Base-by-base conservation (phyloP, 2,888 invertebrate genomes). In the Napeogenes sylphis region DNA sequence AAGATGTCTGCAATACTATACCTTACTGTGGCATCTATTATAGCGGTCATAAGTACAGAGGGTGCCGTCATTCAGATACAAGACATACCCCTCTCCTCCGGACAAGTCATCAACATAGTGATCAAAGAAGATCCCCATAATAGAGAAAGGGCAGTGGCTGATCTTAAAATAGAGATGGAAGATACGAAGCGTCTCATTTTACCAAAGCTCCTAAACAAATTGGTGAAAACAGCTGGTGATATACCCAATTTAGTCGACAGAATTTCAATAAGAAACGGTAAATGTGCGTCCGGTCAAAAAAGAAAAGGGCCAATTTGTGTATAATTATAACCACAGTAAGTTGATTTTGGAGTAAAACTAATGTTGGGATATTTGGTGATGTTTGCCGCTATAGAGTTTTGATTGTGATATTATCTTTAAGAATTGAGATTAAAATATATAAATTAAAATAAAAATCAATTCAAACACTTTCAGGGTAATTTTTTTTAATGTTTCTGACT, bases 51-150 rank as follows among this genome's bases (percentile, higher is more conserved):
- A 3, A 56, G 46, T 8, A 59, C 56, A 32, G 62, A 68, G 55
- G 62, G 66, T 54, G 58, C 68, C 2, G 65, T 70, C 6, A 68
- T 70, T 30, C 67, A 55, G 59, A 55, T 70, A 42, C 65, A 63
- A 32, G 66, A 63, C 4, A 61, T 68, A 54, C 65, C 62, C 0
- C 33, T 68, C 4, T 55, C 58, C n/a, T 65, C 63, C 42, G 55
- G 59, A 6, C 47, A 67, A 14, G 30, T 62, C 13, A 65, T 65
- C 62, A 64, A 68, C 32, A 56, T 70, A 12, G 55, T 58, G 3
- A 12, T 70, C 0, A 62, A 63, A 47, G 62, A 69, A 56, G 65
- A 68, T 42, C 53, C 56, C 0, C 32, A 47, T 35, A 30, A 58
- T 32, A 54, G 59, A 13, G 55, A 55, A 32, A 38, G 42, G 10